phyloP scores from a whole-genome alignment of 2,888 invertebrate species.

The Clepsis dumicolana region DNA sequence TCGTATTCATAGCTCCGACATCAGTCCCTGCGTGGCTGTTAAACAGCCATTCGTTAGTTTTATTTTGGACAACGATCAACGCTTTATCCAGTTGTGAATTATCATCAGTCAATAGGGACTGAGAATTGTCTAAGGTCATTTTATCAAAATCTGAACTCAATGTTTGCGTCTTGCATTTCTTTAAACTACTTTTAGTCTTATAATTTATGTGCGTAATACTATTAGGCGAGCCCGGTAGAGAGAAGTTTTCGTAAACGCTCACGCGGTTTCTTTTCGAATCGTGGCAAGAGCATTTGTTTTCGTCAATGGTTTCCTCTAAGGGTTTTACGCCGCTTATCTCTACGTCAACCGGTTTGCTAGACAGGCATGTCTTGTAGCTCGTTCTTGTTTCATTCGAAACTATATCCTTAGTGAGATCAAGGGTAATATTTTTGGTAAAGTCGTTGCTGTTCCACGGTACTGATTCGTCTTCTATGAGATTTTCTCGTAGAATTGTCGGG shows the following conservation, averaged over 20 bases:
- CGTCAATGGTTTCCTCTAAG: conserved; percentile 62
- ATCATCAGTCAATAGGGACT: conserved; percentile 58
- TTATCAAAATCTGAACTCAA: conserved; percentile 47
- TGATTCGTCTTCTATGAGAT: conserved; percentile 67
- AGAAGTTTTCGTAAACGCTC: conserved; percentile 77
- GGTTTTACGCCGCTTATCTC: conserved; percentile 71
- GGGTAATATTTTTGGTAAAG: conserved; percentile 59
- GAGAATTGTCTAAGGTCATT: conserved; percentile 48
- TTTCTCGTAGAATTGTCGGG: conserved; percentile 76
- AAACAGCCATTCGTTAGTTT: conserved; percentile 74
- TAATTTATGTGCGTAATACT: conserved; percentile 75
- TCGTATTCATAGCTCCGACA: conserved; percentile 65
- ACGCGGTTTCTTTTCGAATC: conserved; percentile 55
- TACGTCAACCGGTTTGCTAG: conserved; percentile 57
- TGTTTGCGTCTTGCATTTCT: conserved; percentile 53
- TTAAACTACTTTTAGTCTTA: conserved; percentile 69
- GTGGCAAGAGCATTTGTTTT: conserved; percentile 49
- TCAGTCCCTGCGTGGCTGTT: conserved; percentile 52
- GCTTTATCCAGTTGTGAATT: conserved; percentile 67
- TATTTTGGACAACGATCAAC: conserved; percentile 72
- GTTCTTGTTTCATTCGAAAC: conserved; percentile 55
- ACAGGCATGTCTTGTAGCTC: conserved; percentile 71
- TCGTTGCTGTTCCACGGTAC: conserved; percentile 61
- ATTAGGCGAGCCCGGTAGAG: conserved; percentile 75
- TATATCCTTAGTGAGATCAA: conserved; percentile 61